Percentiles rank a stretch among this genome's conserved stretches.
Conservation (phyloP, 2,888 invertebrate genomes). For the Schizaphis graminum region DNA sequence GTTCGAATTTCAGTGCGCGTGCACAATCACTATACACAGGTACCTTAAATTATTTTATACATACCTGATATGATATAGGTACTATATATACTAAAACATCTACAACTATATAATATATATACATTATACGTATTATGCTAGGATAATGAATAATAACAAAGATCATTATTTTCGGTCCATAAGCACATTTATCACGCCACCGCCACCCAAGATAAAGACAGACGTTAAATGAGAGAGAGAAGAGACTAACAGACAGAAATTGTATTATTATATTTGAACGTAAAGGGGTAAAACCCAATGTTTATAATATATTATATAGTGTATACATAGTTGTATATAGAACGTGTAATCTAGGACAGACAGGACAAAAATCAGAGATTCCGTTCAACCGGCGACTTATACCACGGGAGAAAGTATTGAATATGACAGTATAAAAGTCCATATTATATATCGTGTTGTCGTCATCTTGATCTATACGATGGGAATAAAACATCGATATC, state of each 20-base stretch:
- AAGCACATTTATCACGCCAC: conserved; percentile 23
- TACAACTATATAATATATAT: not conserved
- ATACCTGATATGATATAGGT: not conserved
- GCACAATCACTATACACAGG: not conserved
- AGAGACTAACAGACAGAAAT: not conserved
- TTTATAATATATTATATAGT: not conserved
- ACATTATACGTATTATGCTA: not conserved
- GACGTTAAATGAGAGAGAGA: not conserved
- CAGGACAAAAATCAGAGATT: conserved; percentile 14
- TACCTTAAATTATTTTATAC: not conserved
- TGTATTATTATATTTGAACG: not conserved
- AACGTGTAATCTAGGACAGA: conserved; percentile 4
- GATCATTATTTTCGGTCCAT: conserved; percentile 40
- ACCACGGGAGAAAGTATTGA: not conserved
- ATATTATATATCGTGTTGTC: not conserved
- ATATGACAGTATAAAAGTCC: not conserved
- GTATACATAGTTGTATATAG: not conserved
- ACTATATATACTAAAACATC: not conserved
- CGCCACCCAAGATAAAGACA: not conserved
- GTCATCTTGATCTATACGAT: not conserved
- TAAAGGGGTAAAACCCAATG: not conserved
- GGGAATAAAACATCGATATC: not conserved
- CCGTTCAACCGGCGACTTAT: conserved; percentile 4
- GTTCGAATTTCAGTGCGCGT: not conserved
- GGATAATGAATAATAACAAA: conserved; percentile 23